A percentile compares a stretch with the other conserved stretches of the same genome.
phyloP scores from a whole-genome alignment of 2,113 vertebrate genomes.

The Clarias macrocephalus region DNA sequence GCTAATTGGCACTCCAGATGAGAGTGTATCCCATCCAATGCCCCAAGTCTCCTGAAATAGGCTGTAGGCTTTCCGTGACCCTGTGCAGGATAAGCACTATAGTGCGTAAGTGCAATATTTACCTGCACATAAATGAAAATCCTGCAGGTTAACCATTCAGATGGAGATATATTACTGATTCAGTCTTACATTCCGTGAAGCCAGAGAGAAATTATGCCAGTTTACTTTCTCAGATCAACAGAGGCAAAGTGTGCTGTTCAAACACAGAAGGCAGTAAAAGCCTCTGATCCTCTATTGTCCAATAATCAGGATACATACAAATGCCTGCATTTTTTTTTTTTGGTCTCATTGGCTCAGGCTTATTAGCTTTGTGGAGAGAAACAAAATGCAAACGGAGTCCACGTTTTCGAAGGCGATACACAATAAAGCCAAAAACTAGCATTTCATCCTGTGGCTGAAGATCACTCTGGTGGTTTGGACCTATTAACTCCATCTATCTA shows the following conservation, averaged over 20 bases:
- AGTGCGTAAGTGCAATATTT: too few relatives aligned
- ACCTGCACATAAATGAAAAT: neutral
- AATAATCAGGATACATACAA: constrained; percentile 28
- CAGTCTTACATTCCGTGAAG: neutral
- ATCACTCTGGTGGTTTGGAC: neutral
- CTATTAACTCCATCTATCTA: too few relatives aligned
- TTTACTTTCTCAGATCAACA: constrained; percentile 27
- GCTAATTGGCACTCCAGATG: too few relatives aligned
- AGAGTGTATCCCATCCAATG: too few relatives aligned
- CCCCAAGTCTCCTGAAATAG: too few relatives aligned
- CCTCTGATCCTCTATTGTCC: constrained; percentile 16
- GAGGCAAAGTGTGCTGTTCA: constrained; percentile 18
- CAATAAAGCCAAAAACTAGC: neutral
- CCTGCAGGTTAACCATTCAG: constrained; percentile 23
- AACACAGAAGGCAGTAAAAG: constrained; percentile 1
- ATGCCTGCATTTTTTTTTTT: constrained; percentile 14
- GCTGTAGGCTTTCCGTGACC: too few relatives aligned
- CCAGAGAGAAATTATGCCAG: constrained; percentile 14
- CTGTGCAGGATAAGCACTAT: too few relatives aligned
- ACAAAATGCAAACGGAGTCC: neutral
- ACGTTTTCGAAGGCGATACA: neutral
- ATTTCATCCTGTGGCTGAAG: neutral
- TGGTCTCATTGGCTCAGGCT: neutral
- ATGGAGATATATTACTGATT: neutral
- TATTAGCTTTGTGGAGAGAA: neutral